Evolutionary conservation across 1,140 invertebrate genomes (phyloP).

Genomic region (Cotesia chilonis): DNA sequence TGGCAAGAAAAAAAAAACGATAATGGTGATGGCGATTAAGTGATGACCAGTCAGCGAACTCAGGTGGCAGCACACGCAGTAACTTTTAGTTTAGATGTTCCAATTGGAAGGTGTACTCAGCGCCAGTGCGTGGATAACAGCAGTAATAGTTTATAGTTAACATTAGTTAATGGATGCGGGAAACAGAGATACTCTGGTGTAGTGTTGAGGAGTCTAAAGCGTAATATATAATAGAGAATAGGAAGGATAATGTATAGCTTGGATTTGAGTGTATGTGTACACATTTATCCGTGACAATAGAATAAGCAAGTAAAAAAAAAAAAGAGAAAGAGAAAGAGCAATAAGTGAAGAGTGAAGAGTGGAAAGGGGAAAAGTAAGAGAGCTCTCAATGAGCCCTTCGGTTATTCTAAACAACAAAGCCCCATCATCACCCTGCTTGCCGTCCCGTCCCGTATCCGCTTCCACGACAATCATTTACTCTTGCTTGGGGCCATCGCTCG

Average conservation of each 20-base stretch:
- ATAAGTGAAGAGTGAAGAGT: constrained; percentile 26
- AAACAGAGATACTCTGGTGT: too few relatives aligned
- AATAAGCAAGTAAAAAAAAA: constrained; percentile 33
- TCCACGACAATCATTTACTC: constrained; percentile 61
- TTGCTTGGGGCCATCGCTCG: constrained; percentile 59
- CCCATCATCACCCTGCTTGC: constrained; percentile 46
- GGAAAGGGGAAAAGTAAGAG: constrained; percentile 34
- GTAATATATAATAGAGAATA: neutral
- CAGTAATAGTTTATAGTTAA: too few relatives aligned
- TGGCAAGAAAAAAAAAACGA: neutral
- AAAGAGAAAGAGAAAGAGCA: constrained; percentile 42
- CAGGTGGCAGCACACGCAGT: constrained; percentile 23
- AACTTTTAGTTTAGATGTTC: neutral
- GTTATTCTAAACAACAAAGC: constrained; percentile 66
- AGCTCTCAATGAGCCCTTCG: constrained; percentile 57
- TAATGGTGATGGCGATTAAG: constrained; percentile 20
- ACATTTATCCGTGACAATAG: constrained; percentile 21
- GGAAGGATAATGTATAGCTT: neutral
- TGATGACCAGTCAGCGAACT: constrained; percentile 32
- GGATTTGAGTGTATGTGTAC: constrained; percentile 3
- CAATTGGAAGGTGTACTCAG: neutral
- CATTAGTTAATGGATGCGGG: too few relatives aligned
- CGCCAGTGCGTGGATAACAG: neutral
- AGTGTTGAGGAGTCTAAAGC: constrained; percentile 22
- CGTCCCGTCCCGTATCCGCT: constrained; percentile 31